Percentiles rank a stretch among this genome's conserved stretches.
phyloP scores from a whole-genome alignment of 2,888 invertebrate genomes.

The Idaea biselata region DNA sequence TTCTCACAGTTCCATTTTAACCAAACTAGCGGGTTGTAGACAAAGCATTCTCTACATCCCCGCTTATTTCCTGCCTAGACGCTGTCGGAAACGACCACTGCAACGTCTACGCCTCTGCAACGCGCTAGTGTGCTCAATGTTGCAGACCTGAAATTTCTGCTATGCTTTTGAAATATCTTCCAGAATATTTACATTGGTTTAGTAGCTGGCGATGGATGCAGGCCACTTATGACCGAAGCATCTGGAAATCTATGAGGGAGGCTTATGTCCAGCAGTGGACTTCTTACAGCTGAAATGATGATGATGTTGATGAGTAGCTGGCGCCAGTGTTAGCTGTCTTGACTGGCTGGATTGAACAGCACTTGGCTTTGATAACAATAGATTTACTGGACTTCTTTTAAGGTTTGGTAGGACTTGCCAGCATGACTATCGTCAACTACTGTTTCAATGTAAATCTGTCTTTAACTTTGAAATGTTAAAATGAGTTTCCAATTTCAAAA shows the following conservation, averaged over 20 bases:
- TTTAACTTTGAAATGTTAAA: constrained; percentile 3
- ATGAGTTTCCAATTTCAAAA: neutral
- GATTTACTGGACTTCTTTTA: no score
- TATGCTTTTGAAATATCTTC: neutral
- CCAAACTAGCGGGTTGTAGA: constrained; percentile 45
- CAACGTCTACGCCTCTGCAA: constrained; percentile 37
- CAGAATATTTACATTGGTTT: neutral
- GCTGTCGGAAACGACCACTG: constrained; percentile 54
- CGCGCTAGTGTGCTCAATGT: constrained; percentile 17
- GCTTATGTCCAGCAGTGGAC: no score
- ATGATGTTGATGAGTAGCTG: no score
- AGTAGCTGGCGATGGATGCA: no score
- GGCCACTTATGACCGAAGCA: no score
- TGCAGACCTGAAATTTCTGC: constrained; percentile 19
- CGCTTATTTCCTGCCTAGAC: constrained; percentile 74
- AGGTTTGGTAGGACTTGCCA: no score
- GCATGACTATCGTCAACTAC: no score
- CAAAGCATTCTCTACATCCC: constrained; percentile 59
- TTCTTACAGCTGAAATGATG: no score
- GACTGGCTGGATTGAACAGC: no score
- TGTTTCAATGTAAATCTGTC: constrained; percentile 13
- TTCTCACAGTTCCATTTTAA: constrained; percentile 36
- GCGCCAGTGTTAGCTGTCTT: no score
- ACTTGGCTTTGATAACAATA: no score
- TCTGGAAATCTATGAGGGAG: no score